These are phyloP conservation scores for Brachionus koreanus DNA, from an alignment of 1,140 invertebrate genomes.

Conservation along the genomic window DNA sequence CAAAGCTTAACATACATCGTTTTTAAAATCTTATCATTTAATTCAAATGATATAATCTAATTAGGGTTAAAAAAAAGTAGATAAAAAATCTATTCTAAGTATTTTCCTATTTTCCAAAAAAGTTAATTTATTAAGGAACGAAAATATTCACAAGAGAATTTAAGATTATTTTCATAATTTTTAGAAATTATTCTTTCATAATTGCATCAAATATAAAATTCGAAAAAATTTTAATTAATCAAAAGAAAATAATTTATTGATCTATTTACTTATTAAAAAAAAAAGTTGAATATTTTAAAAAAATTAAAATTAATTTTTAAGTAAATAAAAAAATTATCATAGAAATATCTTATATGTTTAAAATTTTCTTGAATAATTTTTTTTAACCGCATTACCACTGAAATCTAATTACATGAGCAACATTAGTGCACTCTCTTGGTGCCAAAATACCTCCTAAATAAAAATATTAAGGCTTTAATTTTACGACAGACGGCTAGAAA, in stretches of 20 bases:
- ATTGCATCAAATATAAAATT: too few relatives aligned
- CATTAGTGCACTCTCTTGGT: slow-evolving; percentile 43
- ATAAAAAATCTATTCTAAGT: too few relatives aligned
- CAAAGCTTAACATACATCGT: too few relatives aligned
- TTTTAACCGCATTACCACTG: neutral
- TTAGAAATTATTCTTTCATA: too few relatives aligned
- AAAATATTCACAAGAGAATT: too few relatives aligned
- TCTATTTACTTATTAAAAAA: neutral
- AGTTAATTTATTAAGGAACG: too few relatives aligned
- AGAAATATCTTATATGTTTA: neutral
- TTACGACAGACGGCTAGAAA: neutral
- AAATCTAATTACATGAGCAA: slow-evolving; percentile 40
- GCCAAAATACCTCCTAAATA: slow-evolving; percentile 44
- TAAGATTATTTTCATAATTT: too few relatives aligned
- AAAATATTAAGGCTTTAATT: neutral
- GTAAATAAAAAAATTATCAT: neutral
- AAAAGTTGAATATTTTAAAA: neutral
- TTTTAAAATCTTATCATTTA: too few relatives aligned
- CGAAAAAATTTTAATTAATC: too few relatives aligned
- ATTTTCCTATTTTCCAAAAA: too few relatives aligned
- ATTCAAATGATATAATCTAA: too few relatives aligned
- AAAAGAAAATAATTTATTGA: neutral
- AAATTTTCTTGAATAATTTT: neutral
- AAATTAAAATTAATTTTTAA: neutral
- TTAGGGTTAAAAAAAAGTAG: too few relatives aligned